Base-by-base conservation (phyloP, 1,140 invertebrate genomes). In the Sycophaga agraensis region DNA sequence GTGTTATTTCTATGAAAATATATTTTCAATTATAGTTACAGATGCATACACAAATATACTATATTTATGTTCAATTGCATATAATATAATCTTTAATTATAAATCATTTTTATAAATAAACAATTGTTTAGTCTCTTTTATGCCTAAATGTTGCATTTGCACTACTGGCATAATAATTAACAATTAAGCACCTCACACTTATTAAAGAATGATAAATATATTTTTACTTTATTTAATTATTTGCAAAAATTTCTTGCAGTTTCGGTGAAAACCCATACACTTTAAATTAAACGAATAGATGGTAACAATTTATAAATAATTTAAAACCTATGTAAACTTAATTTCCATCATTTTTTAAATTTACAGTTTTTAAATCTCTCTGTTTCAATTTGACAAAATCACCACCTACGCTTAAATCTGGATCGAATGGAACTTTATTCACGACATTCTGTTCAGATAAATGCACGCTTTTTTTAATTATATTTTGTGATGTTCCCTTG, bases 401-500 rank as follows among this genome's bases (percentile, higher is more conserved):
- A 26, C 17, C 48, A 22, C 57, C 35, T 42, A 58, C 12, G 37
- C 16, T 59, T 37, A 62, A 50, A 55, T 67, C 67, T 11, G 49
- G 12, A 43, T 69, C 53, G 26, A 71, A 61, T 35, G 67, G 65
- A 63, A 69, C 59, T 17, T 54, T 40, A 8, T 75, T 67, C 5
- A 43, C 48, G 22, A 74, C 64, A 63, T 39, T 50, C 37, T 75
- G 70, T 26, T 71, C 59, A 0, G 72, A 74, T 17, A 77, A 60
- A 59, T 69, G 72, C n/a, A 53, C 37, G 46, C 70, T 73, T 4
- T 70, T 68, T 64, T 73, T 76, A 28, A 77, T 78, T 21, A 71
- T 60, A 46, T 61, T 43, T 42, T 49, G 51, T 16, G 54, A n/a
- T 4, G 57, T 50, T 43, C 24, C 42, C 9, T 17, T 48, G 28